A percentile compares a stretch with the other conserved stretches of the same genome.
Conservation (phyloP, 2,888 invertebrate species). For the Phaonia tiefii region DNA sequence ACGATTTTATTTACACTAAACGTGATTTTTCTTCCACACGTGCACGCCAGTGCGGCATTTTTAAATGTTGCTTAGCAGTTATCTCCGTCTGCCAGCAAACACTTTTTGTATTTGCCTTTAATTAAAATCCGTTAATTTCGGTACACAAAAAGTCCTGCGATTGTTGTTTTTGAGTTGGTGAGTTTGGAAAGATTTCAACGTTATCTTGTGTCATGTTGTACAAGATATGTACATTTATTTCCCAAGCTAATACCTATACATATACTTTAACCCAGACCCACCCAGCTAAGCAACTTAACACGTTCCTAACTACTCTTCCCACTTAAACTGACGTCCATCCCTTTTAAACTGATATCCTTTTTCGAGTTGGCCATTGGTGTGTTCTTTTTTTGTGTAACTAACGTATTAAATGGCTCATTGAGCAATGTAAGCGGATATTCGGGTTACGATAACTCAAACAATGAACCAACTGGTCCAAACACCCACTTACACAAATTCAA, state of each 20-base stretch:
- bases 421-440: constrained; percentile 61
- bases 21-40: not conserved
- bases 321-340: constrained; percentile 30
- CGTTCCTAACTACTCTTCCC: not conserved
- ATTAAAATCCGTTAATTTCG: constrained; percentile 39
- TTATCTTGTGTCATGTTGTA: not conserved
- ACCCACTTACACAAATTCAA: not conserved
- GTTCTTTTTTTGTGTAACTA: constrained; percentile 35
- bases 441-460: constrained; percentile 48
- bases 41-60: not conserved
- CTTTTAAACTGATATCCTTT: not conserved
- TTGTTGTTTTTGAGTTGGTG: not conserved
- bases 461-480: constrained; percentile 9
- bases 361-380: not conserved
- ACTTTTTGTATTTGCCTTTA: constrained; percentile 6
- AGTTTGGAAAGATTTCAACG: not conserved
- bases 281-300: not conserved
- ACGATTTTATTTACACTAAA: not conserved
- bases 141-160: constrained; percentile 3
- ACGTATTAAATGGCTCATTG: constrained; percentile 58
- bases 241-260: constrained; percentile 3
- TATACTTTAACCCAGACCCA: not conserved
- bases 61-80: too few species aligned
- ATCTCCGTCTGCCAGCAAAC: not conserved
- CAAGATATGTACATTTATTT: not conserved